phyloP scores from a whole-genome alignment of 2,888 invertebrate species.

The Apocheima hispidaria region DNA sequence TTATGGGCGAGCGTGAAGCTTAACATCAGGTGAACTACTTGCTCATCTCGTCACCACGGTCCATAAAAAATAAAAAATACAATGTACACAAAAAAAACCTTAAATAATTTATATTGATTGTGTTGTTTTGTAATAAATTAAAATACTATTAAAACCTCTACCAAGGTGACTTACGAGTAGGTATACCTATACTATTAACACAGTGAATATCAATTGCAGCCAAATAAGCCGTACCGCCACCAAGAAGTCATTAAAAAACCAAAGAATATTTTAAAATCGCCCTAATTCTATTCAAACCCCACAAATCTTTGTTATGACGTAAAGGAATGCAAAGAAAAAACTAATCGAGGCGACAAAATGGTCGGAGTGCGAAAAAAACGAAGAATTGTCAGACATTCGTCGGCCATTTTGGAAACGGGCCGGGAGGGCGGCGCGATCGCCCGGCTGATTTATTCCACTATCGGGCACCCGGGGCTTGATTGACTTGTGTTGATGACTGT shows the following conservation, averaged over 20 bases:
- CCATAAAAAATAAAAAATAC: no score
- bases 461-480: constrained; percentile 58
- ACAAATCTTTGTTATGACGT: constrained; percentile 44
- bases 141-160: background rate
- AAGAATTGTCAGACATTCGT: constrained; percentile 48
- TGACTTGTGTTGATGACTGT: constrained; percentile 63
- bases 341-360: constrained; percentile 62
- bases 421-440: constrained; percentile 66
- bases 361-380: constrained; percentile 64
- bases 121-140: background rate
- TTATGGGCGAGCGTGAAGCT: no score
- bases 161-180: background rate
- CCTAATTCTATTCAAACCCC: constrained; percentile 46
- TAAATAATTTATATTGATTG: constrained; percentile 19
- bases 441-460: constrained; percentile 71
- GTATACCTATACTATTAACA: background rate
- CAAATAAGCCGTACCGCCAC: background rate
- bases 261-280: constrained; percentile 40
- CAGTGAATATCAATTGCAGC: no score
- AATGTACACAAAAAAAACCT: background rate
- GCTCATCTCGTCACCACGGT: no score
- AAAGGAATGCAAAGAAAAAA: constrained; percentile 50
- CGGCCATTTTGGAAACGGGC: constrained; percentile 79
- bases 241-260: background rate
- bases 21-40: no score